Evolutionary conservation across 1,140 invertebrate species (phyloP), one percentile per base, ranked within the genome.

Genomic region (Halotydeus destructor): DNA sequence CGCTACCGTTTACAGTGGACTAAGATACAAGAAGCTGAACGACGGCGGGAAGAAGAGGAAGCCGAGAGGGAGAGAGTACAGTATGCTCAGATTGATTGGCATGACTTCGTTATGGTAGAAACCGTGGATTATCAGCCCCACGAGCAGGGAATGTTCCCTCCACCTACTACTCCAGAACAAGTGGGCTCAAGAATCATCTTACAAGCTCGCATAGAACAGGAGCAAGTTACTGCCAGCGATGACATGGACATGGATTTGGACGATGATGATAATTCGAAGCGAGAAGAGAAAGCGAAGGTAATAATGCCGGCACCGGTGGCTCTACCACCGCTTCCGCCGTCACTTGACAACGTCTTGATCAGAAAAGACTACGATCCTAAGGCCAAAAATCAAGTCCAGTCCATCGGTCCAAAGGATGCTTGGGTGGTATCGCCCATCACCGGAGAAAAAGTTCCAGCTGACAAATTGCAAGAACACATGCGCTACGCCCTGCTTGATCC

Each of bases 31-130:
- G 84, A 91, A 54, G 73, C 78, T 12, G 81, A 93, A 54, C 76
- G 75, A 39, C 72, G 81, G 1, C 78, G 80, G 46, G 86, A 94
- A 59, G 86, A 97, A 58, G 86, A 93, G 53, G 81, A 83, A 53
- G 68, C 84, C 14, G 93, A 99, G 60, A 72, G 80, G 28, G 94
- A 98, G 61, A 70, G 89, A 62, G 73, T 94, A 25, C 86, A 89
- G 0, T 97, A 97, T 59, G 84, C 86, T 3, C 83, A 89, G 54
- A 96, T 99, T 50, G 94, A 99, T 59, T 99, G 94, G 94, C 94
- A 99, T 57, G 91, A 98, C 63, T 99, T 99, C 66, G 91, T 98
- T 2, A 89, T 99, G 0, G 94, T 99, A 0, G 93, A 99, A 62
- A 98, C 91, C 0, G 91, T 99, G 0, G 94, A 99, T 60, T 99